Base-by-base conservation (phyloP, 2,113 vertebrate genomes). In the Salvator merianae region DNA sequence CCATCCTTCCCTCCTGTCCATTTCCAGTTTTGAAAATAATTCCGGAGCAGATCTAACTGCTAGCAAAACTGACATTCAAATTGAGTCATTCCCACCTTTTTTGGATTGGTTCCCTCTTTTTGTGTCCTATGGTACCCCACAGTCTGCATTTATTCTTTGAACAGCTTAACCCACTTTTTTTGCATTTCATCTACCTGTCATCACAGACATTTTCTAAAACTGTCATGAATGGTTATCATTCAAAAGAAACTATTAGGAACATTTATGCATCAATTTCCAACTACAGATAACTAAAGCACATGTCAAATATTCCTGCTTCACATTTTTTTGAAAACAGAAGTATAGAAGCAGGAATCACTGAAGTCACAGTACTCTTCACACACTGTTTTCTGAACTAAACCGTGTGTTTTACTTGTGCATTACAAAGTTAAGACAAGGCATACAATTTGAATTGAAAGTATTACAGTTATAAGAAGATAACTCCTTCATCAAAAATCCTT, bases 131-230 rank as follows among this genome's bases (percentile, higher is more conserved):
- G 63, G 86, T 84, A 86, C 66, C 91, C 82, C 80, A 16, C 88
- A 88, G 88, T 86, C 91, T 90, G 82, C 88, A 86, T 89, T 84
- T 75, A 90, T 90, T 90, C 91, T 86, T 94, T 87, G 92, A 90
- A 83, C 88, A 84, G 82, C 22, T 0, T 90, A 86, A 90, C 55
- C 55, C 18, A 86, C 79, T 84, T 92, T 81, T 87, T 94, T 93
- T 82, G 84, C 85, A 86, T 91, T 88, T 89, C 93, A 78, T 84
- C 88, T 90, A 92, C 91, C 91, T 91, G 91, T 93, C 92, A 93
- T 84, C 88, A 73, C 24, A 92, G 87, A 91, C 90, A 82, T 86
- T 87, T 70, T 88, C 90, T 86, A 86, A 93, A 93, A 90, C 86
- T 66, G 70, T 47, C 47, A 87, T 83, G 90, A 89, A 83, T 92